Conservation (phyloP, 2,888 invertebrate species). For the Drosophila multiciliata region DNA sequence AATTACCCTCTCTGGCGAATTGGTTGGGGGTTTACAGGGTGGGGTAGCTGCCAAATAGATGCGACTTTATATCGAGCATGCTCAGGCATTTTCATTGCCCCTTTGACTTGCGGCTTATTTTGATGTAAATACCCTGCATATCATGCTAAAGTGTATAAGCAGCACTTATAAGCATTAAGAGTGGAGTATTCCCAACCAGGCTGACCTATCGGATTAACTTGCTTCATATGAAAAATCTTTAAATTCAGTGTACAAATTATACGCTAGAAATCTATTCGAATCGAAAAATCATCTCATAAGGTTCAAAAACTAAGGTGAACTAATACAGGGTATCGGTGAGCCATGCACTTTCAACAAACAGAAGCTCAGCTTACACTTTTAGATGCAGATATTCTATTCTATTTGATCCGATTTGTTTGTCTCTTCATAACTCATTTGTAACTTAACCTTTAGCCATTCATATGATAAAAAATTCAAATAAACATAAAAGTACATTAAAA, state of each 20-base stretch:
- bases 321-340: not conserved
- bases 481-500: constrained; percentile 22
- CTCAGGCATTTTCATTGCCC: constrained; percentile 23
- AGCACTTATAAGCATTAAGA: not conserved
- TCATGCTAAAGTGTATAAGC: not conserved
- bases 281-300: not conserved
- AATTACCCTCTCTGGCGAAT: not conserved
- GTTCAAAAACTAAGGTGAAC: not conserved
- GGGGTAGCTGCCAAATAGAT: constrained; percentile 19
- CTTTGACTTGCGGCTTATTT: constrained; percentile 35
- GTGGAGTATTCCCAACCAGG: not conserved
- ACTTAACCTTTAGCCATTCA: constrained; percentile 14
- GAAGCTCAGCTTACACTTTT: constrained; percentile 15
- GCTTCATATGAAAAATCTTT: not conserved
- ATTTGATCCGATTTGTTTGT: constrained; percentile 6
- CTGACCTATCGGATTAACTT: not conserved
- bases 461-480: constrained; percentile 7
- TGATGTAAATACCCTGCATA: constrained; percentile 10
- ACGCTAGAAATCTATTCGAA: not conserved
- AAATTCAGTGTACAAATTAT: not conserved
- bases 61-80: constrained; percentile 11
- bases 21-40: not conserved
- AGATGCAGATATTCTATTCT: constrained; percentile 26
- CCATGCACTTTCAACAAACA: not conserved
- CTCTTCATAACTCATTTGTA: constrained; percentile 7